phyloP scores from a whole-genome alignment of 2,113 vertebrate genomes.

The Bothrops jararaca region DNA sequence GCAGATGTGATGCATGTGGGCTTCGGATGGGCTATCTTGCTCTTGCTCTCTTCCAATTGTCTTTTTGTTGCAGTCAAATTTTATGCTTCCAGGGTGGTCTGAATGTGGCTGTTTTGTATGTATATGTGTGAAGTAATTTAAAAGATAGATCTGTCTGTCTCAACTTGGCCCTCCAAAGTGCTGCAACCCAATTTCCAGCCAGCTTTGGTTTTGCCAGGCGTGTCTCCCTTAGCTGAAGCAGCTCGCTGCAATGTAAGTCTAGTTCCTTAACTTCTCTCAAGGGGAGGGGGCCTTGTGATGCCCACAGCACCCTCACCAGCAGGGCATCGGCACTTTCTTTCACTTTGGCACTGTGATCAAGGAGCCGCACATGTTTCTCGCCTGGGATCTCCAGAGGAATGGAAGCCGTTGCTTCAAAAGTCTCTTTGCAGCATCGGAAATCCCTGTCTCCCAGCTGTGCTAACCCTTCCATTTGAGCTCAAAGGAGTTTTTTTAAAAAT shows the following conservation, averaged over 20 bases:
- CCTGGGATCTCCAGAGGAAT: neutral
- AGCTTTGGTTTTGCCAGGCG: fast-evolving
- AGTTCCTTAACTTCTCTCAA: conserved; percentile 4
- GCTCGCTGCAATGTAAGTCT: neutral
- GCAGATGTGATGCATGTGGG: neutral
- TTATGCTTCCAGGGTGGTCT: neutral
- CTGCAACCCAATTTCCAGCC: conserved; percentile 10
- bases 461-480: conserved; percentile 56
- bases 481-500: conserved; percentile 64
- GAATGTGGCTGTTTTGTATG: fast-evolving
- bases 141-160: neutral
- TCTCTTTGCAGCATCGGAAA: conserved; percentile 52
- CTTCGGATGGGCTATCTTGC: too few relatives aligned
- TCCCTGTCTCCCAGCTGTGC: conserved; percentile 47
- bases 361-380: fast-evolving
- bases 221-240: neutral
- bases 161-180: neutral
- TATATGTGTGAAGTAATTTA: neutral
- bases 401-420: conserved; percentile 36
- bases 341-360: neutral
- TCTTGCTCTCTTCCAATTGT: neutral
- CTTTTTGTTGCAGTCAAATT: conserved; percentile 1
- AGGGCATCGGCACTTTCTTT: neutral
- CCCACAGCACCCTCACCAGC: neutral
- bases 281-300: neutral